Evolutionary conservation across 2,888 invertebrate species (phyloP), one percentile per base, ranked within the genome.

Genomic region (Punctoribates punctum): DNA sequence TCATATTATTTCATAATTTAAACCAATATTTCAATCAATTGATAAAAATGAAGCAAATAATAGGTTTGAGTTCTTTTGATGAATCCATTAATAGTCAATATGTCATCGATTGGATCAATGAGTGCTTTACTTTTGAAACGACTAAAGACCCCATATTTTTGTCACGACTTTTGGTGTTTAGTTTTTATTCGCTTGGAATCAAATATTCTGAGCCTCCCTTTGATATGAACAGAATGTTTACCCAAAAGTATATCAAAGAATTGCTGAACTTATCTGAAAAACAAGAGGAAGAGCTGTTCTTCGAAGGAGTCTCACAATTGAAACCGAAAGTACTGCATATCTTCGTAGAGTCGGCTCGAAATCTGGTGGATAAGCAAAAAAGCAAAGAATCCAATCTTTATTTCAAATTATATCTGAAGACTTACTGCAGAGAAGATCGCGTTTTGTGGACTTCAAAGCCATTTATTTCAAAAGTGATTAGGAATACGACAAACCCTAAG

Each of bases 241-340:
- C 65, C 1, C 15, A 65, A 34, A 65, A 65, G n/a, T 65, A 38
- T 65, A 65, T 65, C n/a, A 65, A 65, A 65, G 34, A 65, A 20
- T n/a, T 65, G 15, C 38, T 65, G 5, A 65, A 20, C 38, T 27
- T 65, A 34, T 25, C 60, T 1, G 65, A 38, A 8, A 15, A 65
- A 1, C 3, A 34, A 15, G 20, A 38, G 1, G 38, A 65, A 13
- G 38, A 11, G 2, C 20, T 38, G 3, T 34, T 5, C 4, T 1
- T 17, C 5, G 38, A 65, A 6, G 65, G 65, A 17, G 0, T 65
- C 2, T 38, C 25, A 65, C 34, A 65, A 20, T 34, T 65, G 17
- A 6, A 4, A n/a, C 8, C 29, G 0, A 65, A 65, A 38, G 15
- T 65, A n/a, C 20, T 65, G 1, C 65, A 65, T 20, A n/a, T 65